Evolutionary conservation across 2,888 invertebrate species (phyloP).

Genomic region (Lydus trimaculatus): DNA sequence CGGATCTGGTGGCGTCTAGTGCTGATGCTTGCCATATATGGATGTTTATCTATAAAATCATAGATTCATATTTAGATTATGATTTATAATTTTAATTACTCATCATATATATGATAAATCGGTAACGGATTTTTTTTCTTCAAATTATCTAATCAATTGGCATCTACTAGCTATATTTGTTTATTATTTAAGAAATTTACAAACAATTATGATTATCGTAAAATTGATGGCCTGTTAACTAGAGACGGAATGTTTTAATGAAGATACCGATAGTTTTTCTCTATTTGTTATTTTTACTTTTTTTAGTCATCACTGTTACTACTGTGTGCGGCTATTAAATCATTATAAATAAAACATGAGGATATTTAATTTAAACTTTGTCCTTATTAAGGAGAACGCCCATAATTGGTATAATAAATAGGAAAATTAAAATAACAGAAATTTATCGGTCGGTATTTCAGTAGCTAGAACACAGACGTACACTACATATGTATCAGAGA

Average conservation of each 20-base stretch:
- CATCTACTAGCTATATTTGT: background rate
- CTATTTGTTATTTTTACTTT: constrained; percentile 9
- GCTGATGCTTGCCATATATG: constrained; percentile 25
- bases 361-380: constrained; percentile 46
- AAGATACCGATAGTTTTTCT: constrained; percentile 29
- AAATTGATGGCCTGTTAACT: constrained; percentile 10
- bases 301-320: constrained; percentile 16
- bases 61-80: constrained; percentile 9
- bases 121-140: constrained; percentile 13
- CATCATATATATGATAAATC: constrained; percentile 23
- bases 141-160: background rate
- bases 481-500: constrained; percentile 49
- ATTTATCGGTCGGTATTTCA: constrained; percentile 52
- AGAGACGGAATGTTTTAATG: constrained; percentile 29
- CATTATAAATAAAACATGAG: constrained; percentile 46
- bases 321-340: constrained; percentile 41
- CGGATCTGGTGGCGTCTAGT: constrained; percentile 36
- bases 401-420: constrained; percentile 53
- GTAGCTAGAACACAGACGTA: constrained; percentile 48
- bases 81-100: constrained; percentile 22
- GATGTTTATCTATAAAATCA: constrained; percentile 28
- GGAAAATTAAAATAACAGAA: constrained; percentile 52
- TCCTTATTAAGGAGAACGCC: constrained; percentile 49
- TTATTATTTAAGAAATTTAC: background rate
- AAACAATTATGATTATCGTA: constrained; percentile 10